Evolutionary conservation across 1,140 invertebrate genomes (phyloP), one percentile per base, ranked within the genome.

Genomic region (Solenopsis fugax): DNA sequence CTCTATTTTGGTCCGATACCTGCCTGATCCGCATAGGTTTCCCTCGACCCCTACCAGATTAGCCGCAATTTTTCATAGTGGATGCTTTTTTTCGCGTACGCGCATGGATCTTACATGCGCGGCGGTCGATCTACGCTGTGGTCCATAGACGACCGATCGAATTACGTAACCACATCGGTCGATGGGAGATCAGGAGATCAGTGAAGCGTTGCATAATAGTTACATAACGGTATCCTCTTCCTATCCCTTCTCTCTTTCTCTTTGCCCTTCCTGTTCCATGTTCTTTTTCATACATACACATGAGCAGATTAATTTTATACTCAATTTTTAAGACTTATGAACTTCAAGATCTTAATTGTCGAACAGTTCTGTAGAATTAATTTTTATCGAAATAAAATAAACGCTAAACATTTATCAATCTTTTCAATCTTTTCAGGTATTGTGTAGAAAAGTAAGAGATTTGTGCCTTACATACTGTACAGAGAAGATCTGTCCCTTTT

Each of bases 81-180:
- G 69, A 84, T 37, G 54, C 18, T 82, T 48, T 82, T 72, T 73
- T 72, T 82, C 60, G 50, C 77, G n/a, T 54, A 71, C 65, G 24
- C 65, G 18, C 12, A 10, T 45, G 41, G 24, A 60, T 73, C 56
- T 72, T 72, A 48, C n/a, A 72, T 24, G 67, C 13, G 45, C 0
- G 29, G 29, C 29, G 67, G 13, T 56, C 52, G 50, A 45, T 72
- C 80, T 29, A 60, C 21, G 65, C 21, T 58, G 34, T 16, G 56
- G 52, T 72, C 37, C 54, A 37, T 37, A 24, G 29, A 21, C 56
- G 29, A 73, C 41, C 45, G 69, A 84, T 84, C 69, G 6, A 84
- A 84, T 84, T 84, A 73, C 67, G 24, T 73, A 60, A 82, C 65
- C 54, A 37, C 80, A 73, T 72, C 13, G 69, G 18, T 50, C 80